Conservation (phyloP, 2,888 invertebrate genomes). For the Phengaris alcon region DNA sequence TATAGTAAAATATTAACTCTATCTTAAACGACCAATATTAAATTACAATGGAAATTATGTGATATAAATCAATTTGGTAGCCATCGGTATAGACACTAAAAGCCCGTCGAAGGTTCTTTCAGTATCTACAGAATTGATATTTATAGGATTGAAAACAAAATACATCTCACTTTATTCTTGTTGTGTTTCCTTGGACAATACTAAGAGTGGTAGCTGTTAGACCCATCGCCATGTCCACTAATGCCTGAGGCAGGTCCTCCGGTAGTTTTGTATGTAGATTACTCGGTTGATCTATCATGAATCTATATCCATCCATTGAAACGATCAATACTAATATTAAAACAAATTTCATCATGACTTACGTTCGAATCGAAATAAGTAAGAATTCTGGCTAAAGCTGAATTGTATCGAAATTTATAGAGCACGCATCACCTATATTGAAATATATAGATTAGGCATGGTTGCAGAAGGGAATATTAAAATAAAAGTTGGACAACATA, state of each 20-base stretch:
- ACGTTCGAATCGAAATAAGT: background rate
- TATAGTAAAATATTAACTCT: too few relatives aligned
- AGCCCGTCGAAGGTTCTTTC: background rate
- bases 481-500: background rate
- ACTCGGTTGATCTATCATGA: conserved; percentile 34
- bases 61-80: conserved; percentile 10
- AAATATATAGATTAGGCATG: background rate
- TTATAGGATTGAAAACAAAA: conserved; percentile 30
- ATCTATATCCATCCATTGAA: conserved; percentile 40
- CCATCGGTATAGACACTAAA: background rate
- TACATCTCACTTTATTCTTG: conserved; percentile 57
- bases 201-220: conserved; percentile 59
- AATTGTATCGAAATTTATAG: too few relatives aligned
- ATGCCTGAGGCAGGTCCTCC: conserved; percentile 57
- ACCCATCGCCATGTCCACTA: conserved; percentile 67
- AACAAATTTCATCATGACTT: background rate
- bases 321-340: background rate
- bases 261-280: conserved; percentile 47
- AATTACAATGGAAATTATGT: too few relatives aligned
- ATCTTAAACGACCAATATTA: too few relatives aligned
- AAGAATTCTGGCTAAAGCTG: too few relatives aligned
- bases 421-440: background rate
- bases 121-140: conserved; percentile 1
- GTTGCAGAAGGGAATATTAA: background rate
- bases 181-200: conserved; percentile 65